A percentile compares a stretch with the other conserved stretches of the same genome.
These are phyloP conservation scores for Thunnus maccoyii DNA, from an alignment of 2,113 vertebrate species.

Conservation along the genomic window DNA sequence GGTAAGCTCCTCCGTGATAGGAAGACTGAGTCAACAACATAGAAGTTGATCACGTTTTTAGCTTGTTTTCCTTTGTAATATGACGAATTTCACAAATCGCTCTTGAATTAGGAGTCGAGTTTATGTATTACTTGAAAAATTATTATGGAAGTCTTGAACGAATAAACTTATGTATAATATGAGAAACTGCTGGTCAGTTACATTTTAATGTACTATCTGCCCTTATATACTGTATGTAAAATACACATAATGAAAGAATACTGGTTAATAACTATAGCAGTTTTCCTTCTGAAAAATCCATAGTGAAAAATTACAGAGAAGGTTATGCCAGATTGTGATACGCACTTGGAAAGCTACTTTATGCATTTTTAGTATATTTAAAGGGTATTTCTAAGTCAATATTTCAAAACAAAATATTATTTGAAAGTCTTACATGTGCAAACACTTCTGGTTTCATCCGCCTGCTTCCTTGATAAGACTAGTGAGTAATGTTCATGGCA, in stretches of 20 bases:
- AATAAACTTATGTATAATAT: background rate
- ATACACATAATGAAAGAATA: too few species aligned
- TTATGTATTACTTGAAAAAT: background rate
- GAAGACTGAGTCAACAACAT: background rate
- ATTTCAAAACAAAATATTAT: constrained; percentile 5
- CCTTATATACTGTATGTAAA: background rate
- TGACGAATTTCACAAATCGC: background rate
- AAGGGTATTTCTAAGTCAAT: background rate
- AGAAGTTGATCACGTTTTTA: background rate
- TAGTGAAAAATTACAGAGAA: background rate
- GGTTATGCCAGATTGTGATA: background rate
- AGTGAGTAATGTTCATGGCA: background rate
- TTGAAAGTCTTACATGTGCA: constrained; percentile 1
- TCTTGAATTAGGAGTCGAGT: background rate
- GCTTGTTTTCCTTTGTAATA: background rate
- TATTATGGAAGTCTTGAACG: too few species aligned
- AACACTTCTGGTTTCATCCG: background rate
- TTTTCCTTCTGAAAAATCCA: background rate
- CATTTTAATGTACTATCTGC: background rate
- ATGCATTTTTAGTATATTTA: background rate
- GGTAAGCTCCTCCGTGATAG: constrained; percentile 58
- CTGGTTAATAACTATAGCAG: background rate
- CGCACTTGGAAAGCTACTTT: background rate
- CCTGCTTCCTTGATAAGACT: constrained; percentile 2
- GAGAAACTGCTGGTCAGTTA: background rate